Base-by-base conservation (phyloP, 2,888 invertebrate genomes). In the Phengaris arion region DNA sequence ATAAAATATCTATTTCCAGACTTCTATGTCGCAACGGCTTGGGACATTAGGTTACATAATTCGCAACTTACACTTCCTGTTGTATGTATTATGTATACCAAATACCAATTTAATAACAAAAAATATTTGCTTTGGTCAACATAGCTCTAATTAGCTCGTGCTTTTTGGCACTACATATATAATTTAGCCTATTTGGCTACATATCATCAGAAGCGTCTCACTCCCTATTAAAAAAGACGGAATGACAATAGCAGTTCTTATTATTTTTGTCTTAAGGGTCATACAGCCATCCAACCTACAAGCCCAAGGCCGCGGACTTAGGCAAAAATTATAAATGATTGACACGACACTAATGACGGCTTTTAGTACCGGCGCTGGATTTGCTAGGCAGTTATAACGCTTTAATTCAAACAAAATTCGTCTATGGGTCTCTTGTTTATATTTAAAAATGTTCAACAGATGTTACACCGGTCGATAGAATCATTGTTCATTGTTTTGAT, bases 1-100 rank as follows among this genome's bases (percentile, higher is more conserved):
- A 64, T 64, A 64, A 64, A 64, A 64, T 52, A 52, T 64, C 64
- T 64, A 64, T 64, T 64, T 64, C 64, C 64, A 64, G 64, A 22
- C 57, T 6, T 35, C 35, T 10, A 22, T 35, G 64, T 45, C 35
- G 64, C 64, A 64, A 64, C 64, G 64, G 64, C 64, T 64, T 64
- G 6, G 64, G 64, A 64, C 64, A 64, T 64, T 64, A 64, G 64
- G 35, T 45, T 64, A 13, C 64, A 64, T 64, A 64, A 64, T 64
- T 64, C 64, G 35, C 64, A 64, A 64, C 35, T 64, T 64, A 64
- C 13, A 10, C 64, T 64, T 64, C 64, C 64, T 64, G 35, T 35
- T 35, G 35, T 35, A 35, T 35, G 35, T 35, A 35, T 35, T 35
- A 13, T 64, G 22, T 22, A 22, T 22, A 22, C 22, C 22, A 22